Percentiles rank a stretch among this genome's conserved stretches.
Conservation (phyloP, 2,888 invertebrate species). For the Opisthograptis luteolata region DNA sequence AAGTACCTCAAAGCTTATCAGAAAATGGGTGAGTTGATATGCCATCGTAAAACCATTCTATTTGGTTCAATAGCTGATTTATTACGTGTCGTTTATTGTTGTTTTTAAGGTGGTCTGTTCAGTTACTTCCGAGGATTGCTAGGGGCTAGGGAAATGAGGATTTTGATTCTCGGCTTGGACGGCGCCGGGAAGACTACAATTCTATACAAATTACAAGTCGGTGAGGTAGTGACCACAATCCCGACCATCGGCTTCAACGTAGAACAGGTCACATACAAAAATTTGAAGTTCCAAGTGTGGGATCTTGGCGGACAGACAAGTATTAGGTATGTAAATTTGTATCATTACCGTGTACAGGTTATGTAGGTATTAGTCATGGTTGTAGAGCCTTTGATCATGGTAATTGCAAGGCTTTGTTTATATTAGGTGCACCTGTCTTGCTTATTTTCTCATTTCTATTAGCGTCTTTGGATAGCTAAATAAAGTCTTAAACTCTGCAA, state of each 20-base stretch:
- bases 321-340: constrained; percentile 89
- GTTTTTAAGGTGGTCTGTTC: constrained; percentile 93
- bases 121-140: constrained; percentile 98
- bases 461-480: too few species aligned
- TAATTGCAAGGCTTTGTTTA: constrained; percentile 12
- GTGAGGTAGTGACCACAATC: constrained; percentile 99
- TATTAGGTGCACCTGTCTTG: too few species aligned
- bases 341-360: constrained; percentile 37
- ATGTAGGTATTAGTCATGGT: constrained; percentile 31
- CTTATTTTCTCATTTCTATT: too few species aligned
- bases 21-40: constrained; percentile 73
- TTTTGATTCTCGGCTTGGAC: constrained; percentile 98
- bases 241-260: constrained; percentile 99
- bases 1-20: constrained; percentile 65
- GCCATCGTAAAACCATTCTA: constrained; percentile 44
- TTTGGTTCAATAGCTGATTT: constrained; percentile 29
- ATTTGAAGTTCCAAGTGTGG: constrained; percentile 99
- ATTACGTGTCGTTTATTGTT: constrained; percentile 25
- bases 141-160: constrained; percentile 98
- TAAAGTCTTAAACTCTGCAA: too few species aligned
- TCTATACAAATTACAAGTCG: constrained; percentile 98
- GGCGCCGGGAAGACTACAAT: constrained; percentile 99
- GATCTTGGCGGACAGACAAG: constrained; percentile 99
- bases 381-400: constrained; percentile 12
- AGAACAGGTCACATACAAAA: constrained; percentile 99